phyloP scores from a whole-genome alignment of 2,888 invertebrate genomes.

The Monoplex corrugatus region DNA sequence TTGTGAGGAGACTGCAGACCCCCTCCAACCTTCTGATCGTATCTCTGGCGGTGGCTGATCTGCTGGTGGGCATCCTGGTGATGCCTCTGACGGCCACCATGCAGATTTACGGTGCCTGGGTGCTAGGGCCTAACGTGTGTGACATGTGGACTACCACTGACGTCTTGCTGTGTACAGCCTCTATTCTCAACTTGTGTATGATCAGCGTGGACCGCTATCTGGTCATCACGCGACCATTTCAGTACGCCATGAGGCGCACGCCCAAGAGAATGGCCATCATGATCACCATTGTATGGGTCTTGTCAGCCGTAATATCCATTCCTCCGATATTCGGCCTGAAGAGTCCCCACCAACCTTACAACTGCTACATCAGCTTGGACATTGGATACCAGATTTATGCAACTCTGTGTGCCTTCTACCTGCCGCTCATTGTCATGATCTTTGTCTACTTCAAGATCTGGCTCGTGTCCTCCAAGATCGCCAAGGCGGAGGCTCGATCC shows the following conservation, averaged over 20 bases:
- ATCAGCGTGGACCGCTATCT: constrained; percentile 84
- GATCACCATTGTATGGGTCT: constrained; percentile 95
- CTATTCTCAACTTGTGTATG: constrained; percentile 84
- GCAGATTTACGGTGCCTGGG: constrained; percentile 79
- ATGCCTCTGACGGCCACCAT: constrained; percentile 83
- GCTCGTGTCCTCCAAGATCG: constrained; percentile 83
- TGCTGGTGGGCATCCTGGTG: constrained; percentile 83
- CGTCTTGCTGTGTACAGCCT: constrained; percentile 84
- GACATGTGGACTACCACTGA: constrained; percentile 84
- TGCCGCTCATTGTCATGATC: constrained; percentile 97
- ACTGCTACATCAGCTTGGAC: constrained; percentile 94
- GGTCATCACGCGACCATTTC: constrained; percentile 89
- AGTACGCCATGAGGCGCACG: constrained; percentile 96
- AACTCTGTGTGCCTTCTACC: constrained; percentile 91
- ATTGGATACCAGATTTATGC: constrained; percentile 98
- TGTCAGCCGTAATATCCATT: constrained; percentile 95
- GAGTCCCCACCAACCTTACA: constrained; percentile 72
- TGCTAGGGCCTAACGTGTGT: constrained; percentile 80
- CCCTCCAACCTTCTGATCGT: constrained; percentile 82
- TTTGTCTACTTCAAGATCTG: constrained; percentile 98
- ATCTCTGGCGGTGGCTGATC: constrained; percentile 84
- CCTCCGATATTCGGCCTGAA: constrained; percentile 86
- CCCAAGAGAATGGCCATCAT: constrained; percentile 92
- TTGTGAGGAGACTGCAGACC: constrained; percentile 82
- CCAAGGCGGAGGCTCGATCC: constrained; percentile 76